Percentiles rank a stretch among this genome's conserved stretches.
Conservation (phyloP, 2,888 invertebrate genomes). For the Alloscopus bannaensis region DNA sequence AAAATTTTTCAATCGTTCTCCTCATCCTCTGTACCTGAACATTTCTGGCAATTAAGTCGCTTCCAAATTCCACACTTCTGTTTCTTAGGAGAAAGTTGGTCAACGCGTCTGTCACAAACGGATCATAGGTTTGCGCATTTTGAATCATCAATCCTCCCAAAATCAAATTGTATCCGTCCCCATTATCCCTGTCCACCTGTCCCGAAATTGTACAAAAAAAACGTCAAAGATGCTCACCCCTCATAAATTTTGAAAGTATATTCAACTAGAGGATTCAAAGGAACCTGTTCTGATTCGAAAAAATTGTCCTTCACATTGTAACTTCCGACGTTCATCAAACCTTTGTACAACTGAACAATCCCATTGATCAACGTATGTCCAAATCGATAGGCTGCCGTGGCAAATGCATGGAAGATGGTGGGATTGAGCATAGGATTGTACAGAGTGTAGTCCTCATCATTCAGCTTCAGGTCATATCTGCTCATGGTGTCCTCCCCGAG, state of each 20-base stretch:
- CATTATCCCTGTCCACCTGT: constrained; percentile 56
- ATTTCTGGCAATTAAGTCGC: constrained; percentile 67
- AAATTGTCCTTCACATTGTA: constrained; percentile 71
- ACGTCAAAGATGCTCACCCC: too few relatives aligned
- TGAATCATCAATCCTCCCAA: constrained; percentile 70
- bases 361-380: constrained; percentile 72
- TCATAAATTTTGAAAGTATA: too few relatives aligned
- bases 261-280: neutral
- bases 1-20: neutral
- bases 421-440: constrained; percentile 66
- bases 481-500: constrained; percentile 65
- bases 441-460: constrained; percentile 42
- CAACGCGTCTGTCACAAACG: constrained; percentile 67
- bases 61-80: constrained; percentile 65
- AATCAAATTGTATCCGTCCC: constrained; percentile 69
- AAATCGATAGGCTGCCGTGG: constrained; percentile 70
- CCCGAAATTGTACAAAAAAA: too few relatives aligned
- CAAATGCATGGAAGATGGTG: constrained; percentile 68
- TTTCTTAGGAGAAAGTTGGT: constrained; percentile 65
- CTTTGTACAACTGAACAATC: constrained; percentile 62
- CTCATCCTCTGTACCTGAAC: constrained; percentile 41
- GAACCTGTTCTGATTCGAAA: constrained; percentile 70
- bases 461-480: constrained; percentile 51
- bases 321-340: constrained; percentile 58
- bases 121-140: constrained; percentile 70